Conservation (phyloP, 2,797 vertebrate species). For the Alectoris magna region DNA sequence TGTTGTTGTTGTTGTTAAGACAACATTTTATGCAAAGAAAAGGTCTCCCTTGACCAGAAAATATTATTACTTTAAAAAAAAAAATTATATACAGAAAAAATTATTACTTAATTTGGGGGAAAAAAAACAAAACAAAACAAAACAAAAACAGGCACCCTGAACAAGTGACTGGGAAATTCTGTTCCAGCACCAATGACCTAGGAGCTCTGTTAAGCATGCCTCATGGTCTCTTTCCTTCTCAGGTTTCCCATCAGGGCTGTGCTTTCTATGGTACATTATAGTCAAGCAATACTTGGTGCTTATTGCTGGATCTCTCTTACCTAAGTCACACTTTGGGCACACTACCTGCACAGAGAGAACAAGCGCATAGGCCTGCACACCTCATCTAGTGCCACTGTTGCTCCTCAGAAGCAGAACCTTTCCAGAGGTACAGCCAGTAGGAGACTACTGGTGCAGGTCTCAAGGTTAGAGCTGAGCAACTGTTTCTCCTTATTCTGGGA, state of each 20-base stretch:
- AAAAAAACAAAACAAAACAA: background rate
- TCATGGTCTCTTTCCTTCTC: background rate
- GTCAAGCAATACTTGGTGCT: rapidly evolving
- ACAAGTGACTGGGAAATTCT: background rate
- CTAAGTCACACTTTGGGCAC: background rate
- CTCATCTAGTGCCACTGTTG: background rate
- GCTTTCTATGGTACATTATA: rapidly evolving
- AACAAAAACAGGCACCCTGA: background rate
- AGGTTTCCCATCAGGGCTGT: background rate
- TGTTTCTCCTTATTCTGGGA: background rate
- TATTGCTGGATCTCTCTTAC: background rate
- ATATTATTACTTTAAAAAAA: no score
- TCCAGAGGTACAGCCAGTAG: background rate
- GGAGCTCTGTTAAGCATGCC: background rate
- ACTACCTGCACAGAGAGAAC: background rate
- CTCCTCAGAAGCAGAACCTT: background rate
- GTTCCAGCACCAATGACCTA: background rate
- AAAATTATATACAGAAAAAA: no score
- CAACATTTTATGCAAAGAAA: background rate
- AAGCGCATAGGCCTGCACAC: background rate
- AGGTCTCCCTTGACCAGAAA: background rate
- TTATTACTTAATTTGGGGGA: background rate
- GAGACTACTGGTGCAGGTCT: background rate
- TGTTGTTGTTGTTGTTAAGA: background rate
- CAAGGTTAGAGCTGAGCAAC: background rate